A percentile compares a stretch with the other conserved stretches of the same genome.
Evolutionary conservation across 2,888 invertebrate genomes (phyloP).

Genomic region (Sinodicranocentrus sp.): DNA sequence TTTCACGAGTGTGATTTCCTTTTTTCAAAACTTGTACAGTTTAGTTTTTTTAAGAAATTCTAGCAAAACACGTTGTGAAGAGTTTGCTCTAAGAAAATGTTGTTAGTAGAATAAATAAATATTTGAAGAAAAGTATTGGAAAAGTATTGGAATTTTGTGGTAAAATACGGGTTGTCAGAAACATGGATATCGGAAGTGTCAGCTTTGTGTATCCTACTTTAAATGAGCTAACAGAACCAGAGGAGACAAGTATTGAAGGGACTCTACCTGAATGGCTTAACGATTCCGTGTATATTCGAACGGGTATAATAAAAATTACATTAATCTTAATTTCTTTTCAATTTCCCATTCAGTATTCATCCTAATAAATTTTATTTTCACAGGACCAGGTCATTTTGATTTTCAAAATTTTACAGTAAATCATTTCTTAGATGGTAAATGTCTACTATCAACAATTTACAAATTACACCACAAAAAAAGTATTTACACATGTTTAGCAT

Average conservation of each 20-base stretch:
- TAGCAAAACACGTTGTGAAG: too few species aligned
- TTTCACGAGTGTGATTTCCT: too few species aligned
- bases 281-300: conserved; percentile 58
- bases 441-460: neutral
- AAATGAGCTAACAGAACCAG: conserved; percentile 61
- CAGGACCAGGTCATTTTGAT: conserved; percentile 65
- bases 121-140: too few species aligned
- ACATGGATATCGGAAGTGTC: conserved; percentile 41
- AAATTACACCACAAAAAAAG: too few species aligned
- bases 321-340: neutral
- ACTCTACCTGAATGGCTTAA: conserved; percentile 58
- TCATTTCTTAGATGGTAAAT: conserved; percentile 69
- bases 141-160: too few species aligned
- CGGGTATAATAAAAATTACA: conserved; percentile 45
- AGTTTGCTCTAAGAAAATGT: too few species aligned
- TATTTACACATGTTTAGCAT: too few species aligned
- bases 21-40: too few species aligned
- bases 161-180: too few species aligned
- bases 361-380: neutral
- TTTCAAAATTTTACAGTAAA: conserved; percentile 58
- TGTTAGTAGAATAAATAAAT: too few species aligned
- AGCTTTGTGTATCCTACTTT: conserved; percentile 69
- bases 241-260: conserved; percentile 56
- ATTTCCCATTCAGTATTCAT: too few species aligned
- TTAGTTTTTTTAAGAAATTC: too few species aligned